These are phyloP conservation scores for Helicorthomorpha holstii DNA, from an alignment of 1,140 invertebrate genomes.

Conservation along the genomic window DNA sequence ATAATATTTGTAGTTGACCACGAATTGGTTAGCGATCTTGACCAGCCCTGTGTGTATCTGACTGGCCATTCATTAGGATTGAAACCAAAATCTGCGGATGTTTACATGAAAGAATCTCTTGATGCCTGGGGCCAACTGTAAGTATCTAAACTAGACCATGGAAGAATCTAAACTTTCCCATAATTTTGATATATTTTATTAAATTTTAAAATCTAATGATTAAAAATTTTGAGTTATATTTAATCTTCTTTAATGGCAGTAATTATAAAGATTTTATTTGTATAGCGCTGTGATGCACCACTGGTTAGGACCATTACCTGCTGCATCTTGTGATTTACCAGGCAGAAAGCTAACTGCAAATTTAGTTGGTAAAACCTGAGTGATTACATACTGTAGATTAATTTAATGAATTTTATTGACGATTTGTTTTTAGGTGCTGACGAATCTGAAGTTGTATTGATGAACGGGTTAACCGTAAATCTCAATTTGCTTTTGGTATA, in stretches of 20 bases:
- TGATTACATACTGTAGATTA: too few relatives aligned
- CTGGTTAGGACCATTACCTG: slow-evolving; percentile 28
- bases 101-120: slow-evolving; percentile 25
- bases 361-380: slow-evolving; percentile 29
- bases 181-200: too few relatives aligned
- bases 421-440: slow-evolving; percentile 22
- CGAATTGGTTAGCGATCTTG: slow-evolving; percentile 18
- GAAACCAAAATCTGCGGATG: slow-evolving; percentile 26
- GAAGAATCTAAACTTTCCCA: too few relatives aligned
- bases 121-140: slow-evolving; percentile 32
- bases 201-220: too few relatives aligned
- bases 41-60: slow-evolving; percentile 36
- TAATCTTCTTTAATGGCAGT: too few relatives aligned
- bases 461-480: slow-evolving; percentile 39
- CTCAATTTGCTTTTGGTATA: slow-evolving; percentile 32
- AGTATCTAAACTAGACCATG: too few relatives aligned
- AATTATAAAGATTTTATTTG: slow-evolving; percentile 4
- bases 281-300: slow-evolving; percentile 32
- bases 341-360: slow-evolving; percentile 26
- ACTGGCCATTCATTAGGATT: slow-evolving; percentile 38
- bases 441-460: slow-evolving; percentile 30
- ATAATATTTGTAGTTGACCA: slow-evolving; percentile 19
- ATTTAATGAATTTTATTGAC: neutral
- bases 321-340: slow-evolving; percentile 30
- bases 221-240: too few relatives aligned